Base-by-base conservation (phyloP, 2,797 vertebrate genomes). In the Rhyacichthys aspro region DNA sequence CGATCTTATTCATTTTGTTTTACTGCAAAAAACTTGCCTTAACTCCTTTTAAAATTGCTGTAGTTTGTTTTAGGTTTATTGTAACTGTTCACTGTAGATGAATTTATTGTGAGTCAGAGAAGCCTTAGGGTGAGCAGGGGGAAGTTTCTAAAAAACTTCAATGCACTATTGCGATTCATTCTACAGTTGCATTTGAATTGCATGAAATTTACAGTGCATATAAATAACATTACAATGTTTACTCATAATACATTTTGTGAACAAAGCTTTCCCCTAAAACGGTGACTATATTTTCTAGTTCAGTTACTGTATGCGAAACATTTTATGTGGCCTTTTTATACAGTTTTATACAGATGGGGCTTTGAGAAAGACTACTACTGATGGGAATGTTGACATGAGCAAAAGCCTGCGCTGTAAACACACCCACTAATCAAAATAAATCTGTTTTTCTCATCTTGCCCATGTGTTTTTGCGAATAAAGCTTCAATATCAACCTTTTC, bases 371-470 rank as follows among this genome's bases (percentile, higher is more conserved):
- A 43, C 8, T 1, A 3, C 1, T 2, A 16, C 14, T 43, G 4
- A 12, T 54, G 49, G 43, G 37, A 23, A 52, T 37, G 17, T 33
- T 36, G 23, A 52, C 28, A 9, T n/a, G 12, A n/a, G 23, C 2
- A 0, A 57, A 17, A 15, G 1, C 43, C 19, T 49, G 14, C 32
- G 38, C 19, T 77, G 63, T 67, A 56, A 75, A 60, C 14, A 8
- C 50, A 53, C 48, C 42, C 46, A 43, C 39, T 11, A 45, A 33
- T 42, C 42, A 60, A 78, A 78, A 71, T 68, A 83, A 76, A 74
- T 1, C 3, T 36, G 9, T 32, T 5, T 5, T 55, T 55, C 67
- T 69, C 8, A 18, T 18, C 4, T 1, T 17, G 28, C 50, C 6
- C 1, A 23, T 46, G n/a, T 53, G n/a, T 57, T 9, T 59, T 9